Percentiles rank a stretch among this genome's conserved stretches.
phyloP scores from a whole-genome alignment of 2,888 invertebrate species.

The Octonoba sinensis region DNA sequence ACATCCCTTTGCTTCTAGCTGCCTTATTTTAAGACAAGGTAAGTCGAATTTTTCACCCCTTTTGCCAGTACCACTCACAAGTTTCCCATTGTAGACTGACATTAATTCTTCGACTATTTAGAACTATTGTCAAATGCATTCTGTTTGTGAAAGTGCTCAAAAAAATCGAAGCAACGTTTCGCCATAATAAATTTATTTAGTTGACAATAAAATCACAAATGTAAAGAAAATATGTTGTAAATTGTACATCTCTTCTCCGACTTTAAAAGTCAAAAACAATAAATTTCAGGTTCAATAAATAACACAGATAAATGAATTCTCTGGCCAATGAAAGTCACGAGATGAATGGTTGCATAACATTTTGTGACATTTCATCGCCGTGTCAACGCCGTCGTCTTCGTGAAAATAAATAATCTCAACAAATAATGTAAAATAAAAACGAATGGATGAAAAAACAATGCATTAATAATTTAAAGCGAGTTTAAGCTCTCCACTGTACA shows the following conservation, averaged over 20 bases:
- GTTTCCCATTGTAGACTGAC: no score
- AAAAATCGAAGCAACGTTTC: not conserved
- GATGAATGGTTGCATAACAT: conserved; percentile 10
- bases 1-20: no score
- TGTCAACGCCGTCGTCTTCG: not conserved
- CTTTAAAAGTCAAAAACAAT: conserved; percentile 32
- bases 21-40: no score
- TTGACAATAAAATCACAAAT: conserved; percentile 52
- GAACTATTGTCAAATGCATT: no score
- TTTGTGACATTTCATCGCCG: not conserved
- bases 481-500: conserved; percentile 60
- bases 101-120: no score
- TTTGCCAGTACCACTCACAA: no score
- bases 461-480: conserved; percentile 35
- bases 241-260: conserved; percentile 34
- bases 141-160: no score
- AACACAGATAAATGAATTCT: conserved; percentile 36
- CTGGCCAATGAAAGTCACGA: conserved; percentile 20
- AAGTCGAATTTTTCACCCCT: no score
- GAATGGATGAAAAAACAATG: conserved; percentile 27
- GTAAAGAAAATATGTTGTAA: conserved; percentile 60
- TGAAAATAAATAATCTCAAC: conserved; percentile 17
- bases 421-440: conserved; percentile 40
- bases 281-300: conserved; percentile 56
- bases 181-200: conserved; percentile 55